phyloP scores from a whole-genome alignment of 2,797 vertebrate genomes.

The Moxostoma hubbsi region DNA sequence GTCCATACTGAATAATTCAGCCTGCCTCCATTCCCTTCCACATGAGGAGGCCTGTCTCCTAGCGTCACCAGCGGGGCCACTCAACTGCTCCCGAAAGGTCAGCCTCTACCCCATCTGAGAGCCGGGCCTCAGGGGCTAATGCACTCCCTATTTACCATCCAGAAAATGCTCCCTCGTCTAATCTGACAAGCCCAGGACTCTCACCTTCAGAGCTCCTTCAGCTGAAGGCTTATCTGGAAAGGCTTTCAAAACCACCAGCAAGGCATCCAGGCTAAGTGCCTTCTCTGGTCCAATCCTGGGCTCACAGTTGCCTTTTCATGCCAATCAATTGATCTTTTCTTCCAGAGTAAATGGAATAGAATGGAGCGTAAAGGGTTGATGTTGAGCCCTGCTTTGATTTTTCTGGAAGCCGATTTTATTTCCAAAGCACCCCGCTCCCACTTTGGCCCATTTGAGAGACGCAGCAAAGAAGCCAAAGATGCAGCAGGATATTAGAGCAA shows the following conservation, averaged over 20 bases:
- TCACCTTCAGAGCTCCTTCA: conserved; percentile 77
- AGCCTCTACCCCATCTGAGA: conserved; percentile 66
- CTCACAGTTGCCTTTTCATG: conserved; percentile 44
- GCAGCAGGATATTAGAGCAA: conserved; percentile 54
- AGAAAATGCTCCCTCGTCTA: conserved; percentile 68
- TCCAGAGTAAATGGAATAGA: conserved; percentile 70
- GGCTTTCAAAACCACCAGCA: conserved; percentile 53
- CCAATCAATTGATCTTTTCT: conserved; percentile 70
- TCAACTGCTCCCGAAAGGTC: conserved; percentile 85
- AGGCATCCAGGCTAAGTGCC: conserved; percentile 70
- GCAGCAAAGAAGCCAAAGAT: conserved; percentile 37
- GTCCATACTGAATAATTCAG: conserved; percentile 83
- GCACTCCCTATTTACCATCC: conserved; percentile 72
- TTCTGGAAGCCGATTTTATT: conserved; percentile 13
- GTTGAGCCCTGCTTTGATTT: neutral
- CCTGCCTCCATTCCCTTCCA: conserved; percentile 82
- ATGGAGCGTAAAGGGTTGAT: conserved; percentile 13
- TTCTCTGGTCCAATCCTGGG: conserved; percentile 64
- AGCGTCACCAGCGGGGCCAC: conserved; percentile 83
- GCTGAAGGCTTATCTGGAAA: conserved; percentile 32
- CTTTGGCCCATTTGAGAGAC: conserved; percentile 19
- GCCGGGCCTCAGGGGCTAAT: conserved; percentile 64
- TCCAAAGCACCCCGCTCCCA: neutral
- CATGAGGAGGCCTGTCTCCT: conserved; percentile 86
- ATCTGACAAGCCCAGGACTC: conserved; percentile 73